Conservation (phyloP, 2,113 vertebrate species). For the Anguilla japonica region DNA sequence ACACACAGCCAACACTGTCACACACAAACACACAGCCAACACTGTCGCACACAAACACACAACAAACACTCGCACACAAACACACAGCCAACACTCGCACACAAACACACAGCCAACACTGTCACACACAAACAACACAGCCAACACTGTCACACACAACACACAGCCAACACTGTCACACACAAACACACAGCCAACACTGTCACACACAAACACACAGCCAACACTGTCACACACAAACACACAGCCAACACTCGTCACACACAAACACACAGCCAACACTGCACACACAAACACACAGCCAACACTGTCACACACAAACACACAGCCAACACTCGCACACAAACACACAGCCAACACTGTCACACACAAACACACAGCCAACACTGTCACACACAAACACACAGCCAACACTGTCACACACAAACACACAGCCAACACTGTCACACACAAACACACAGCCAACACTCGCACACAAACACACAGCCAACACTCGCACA, state of each 20-base stretch:
- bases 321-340: not conserved
- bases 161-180: slow-evolving; percentile 5
- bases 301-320: not conserved
- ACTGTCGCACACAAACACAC: slow-evolving; percentile 1
- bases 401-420: slow-evolving; percentile 10
- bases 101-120: too few species aligned
- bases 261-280: not conserved
- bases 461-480: too few species aligned
- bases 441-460: slow-evolving; percentile 3
- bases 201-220: not conserved
- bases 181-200: slow-evolving; percentile 3
- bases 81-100: too few species aligned
- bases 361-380: slow-evolving; percentile 6
- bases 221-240: not conserved
- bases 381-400: slow-evolving; percentile 8
- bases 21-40: not conserved
- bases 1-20: not conserved
- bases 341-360: not conserved
- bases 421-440: not conserved
- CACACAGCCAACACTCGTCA: not conserved
- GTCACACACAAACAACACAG: too few species aligned
- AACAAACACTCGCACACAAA: too few species aligned
- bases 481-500: too few species aligned
- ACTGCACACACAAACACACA: not conserved
- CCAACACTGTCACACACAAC: slow-evolving; percentile 9